Evolutionary conservation across 2,888 invertebrate genomes (phyloP).

Genomic region (Thymelicus lineola): DNA sequence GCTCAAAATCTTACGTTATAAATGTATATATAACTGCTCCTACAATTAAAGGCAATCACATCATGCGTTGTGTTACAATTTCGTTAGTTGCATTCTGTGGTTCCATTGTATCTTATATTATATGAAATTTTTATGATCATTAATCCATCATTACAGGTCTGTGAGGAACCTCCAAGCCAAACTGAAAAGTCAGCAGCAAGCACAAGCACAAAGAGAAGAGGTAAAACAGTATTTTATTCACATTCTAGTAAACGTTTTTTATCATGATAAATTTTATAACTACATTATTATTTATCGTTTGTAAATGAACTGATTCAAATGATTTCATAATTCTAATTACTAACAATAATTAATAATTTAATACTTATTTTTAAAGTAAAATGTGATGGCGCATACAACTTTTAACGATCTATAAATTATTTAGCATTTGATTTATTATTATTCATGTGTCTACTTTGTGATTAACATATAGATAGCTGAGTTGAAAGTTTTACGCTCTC

Average conservation of each 20-base stretch:
- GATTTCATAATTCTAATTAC: neutral
- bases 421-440: no score
- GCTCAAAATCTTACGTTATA: no score
- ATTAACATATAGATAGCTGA: no score
- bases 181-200: conserved; percentile 94
- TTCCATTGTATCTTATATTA: no score
- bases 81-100: no score
- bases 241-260: neutral
- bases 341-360: neutral
- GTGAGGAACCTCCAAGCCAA: conserved; percentile 96
- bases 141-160: conserved; percentile 86
- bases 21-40: no score
- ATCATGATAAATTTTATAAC: neutral
- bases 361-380: neutral
- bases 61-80: no score
- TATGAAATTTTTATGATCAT: no score
- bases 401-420: neutral
- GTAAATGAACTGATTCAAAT: neutral
- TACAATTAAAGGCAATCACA: no score
- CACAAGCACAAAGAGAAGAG: conserved; percentile 90
- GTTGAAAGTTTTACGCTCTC: neutral
- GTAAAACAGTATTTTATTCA: conserved; percentile 65
- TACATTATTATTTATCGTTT: neutral
- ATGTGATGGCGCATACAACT: neutral
- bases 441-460: no score